Conservation (phyloP, 2,888 invertebrate genomes). For the Nemotelus nigrinus region DNA sequence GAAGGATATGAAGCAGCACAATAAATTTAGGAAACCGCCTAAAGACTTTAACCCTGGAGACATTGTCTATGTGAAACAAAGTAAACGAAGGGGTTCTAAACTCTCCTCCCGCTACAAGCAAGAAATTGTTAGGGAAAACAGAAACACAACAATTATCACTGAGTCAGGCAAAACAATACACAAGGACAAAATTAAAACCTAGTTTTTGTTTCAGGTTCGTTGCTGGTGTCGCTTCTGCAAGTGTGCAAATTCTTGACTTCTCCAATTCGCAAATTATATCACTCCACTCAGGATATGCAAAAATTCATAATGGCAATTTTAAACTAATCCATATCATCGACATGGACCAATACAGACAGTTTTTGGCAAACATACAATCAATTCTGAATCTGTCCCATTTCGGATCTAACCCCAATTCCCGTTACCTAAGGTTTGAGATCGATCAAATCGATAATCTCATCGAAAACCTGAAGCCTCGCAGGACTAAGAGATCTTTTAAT, state of each 20-base stretch:
- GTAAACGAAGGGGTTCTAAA: conserved; percentile 10
- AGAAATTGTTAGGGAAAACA: conserved; percentile 12
- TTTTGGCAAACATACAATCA: no score
- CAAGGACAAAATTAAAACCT: conserved; percentile 9
- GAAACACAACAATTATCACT: background rate
- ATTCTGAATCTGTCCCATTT: conserved; percentile 1
- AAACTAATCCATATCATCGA: background rate
- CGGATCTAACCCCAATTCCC: background rate
- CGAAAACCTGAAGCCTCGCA: conserved; percentile 5
- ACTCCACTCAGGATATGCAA: conserved; percentile 5
- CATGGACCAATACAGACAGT: no score
- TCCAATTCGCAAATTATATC: conserved; percentile 18
- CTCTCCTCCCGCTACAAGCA: conserved; percentile 1
- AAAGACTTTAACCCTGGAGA: background rate
- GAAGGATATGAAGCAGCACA: conserved; percentile 5
- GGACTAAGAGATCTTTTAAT: conserved; percentile 11
- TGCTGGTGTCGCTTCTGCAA: background rate
- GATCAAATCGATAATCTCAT: conserved; percentile 13
- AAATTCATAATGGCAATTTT: background rate
- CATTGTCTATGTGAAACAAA: background rate
- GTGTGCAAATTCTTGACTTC: conserved; percentile 10
- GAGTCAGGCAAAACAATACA: conserved; percentile 9
- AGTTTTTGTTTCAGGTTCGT: background rate
- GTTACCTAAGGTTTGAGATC: background rate
- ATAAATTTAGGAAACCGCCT: background rate